Evolutionary conservation across 2,113 vertebrate genomes (phyloP), one percentile per base, ranked within the genome.

Genomic region (Salvator merianae): DNA sequence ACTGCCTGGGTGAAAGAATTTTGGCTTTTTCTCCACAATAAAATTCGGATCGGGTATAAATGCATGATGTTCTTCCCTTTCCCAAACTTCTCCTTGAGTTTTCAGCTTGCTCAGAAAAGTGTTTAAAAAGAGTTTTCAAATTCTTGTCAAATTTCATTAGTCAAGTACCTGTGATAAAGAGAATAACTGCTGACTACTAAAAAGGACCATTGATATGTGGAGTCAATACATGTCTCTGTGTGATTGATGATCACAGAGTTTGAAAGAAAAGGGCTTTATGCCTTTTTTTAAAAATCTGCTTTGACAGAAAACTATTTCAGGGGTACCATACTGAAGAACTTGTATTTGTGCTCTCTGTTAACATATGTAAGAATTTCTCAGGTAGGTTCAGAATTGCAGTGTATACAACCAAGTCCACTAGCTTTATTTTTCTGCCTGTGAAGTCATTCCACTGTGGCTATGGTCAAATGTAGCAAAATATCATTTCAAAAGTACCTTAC

Each of bases 121-220:
- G 50, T 53, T 53, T 53, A 2, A 53, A 38, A 65, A 78, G 28
- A 4, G 5, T 30, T 62, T 38, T 78, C 32, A 32, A 78, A 78
- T 36, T 26, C 55, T 47, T 0, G 0, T 6, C 14, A 66, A 16
- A 69, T 89, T 83, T 53, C 84, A 90, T 40, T 82, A 40, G 40
- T 83, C 86, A 63, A 79, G 2, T 2, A 77, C 14, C 79, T 89
- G 79, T 87, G 36, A 47, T 79, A 50, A 43, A 18, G 74, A 32
- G 12, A 71, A 32, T 36, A 68, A 59, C 30, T 53, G 47, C 47
- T 38, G 78, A 53, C 76, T 75, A 83, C 34, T 63, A 63, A 63
- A 63, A 3, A 10, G 9, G 24, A 16, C 2, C 12, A n/a, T 78
- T 32, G 1, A 1, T 28, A 14, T 32, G 10, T 18, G 32, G 63